Evolutionary conservation across 2,113 vertebrate genomes (phyloP).

Genomic region (Ramphastos sulfuratus): DNA sequence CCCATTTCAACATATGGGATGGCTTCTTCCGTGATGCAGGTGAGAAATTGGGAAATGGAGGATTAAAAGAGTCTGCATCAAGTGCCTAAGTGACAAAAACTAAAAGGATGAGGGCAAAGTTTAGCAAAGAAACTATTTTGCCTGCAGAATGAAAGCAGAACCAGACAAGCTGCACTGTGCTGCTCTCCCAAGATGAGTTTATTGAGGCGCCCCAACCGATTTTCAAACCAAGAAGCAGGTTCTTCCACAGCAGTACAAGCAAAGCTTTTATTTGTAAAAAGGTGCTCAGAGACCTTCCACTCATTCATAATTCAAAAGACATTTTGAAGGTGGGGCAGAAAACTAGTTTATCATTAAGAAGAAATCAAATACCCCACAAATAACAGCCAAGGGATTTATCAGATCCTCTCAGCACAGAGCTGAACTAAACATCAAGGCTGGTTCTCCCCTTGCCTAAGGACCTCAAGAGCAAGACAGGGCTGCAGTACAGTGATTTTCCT

Average conservation of each 20-base stretch:
- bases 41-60: background rate
- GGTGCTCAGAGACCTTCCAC: background rate
- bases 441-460: background rate
- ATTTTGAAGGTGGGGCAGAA: conserved; percentile 30
- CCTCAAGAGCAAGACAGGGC: background rate
- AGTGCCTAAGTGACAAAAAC: background rate
- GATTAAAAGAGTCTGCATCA: conserved; percentile 27
- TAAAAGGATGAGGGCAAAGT: background rate
- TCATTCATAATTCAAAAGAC: conserved; percentile 31
- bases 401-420: conserved; percentile 11
- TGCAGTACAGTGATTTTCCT: background rate
- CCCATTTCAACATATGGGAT: background rate
- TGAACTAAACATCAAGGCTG: conserved; percentile 37
- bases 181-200: conserved; percentile 16
- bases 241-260: conserved; percentile 37
- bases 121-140: conserved; percentile 22
- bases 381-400: conserved; percentile 51
- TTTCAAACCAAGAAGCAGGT: conserved; percentile 29
- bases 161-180: conserved; percentile 55
- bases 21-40: background rate
- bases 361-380: conserved; percentile 30
- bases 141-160: conserved; percentile 39
- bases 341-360: conserved; percentile 40
- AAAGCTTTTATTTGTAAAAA: conserved; percentile 25
- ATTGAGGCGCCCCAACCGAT: background rate